phyloP scores from a whole-genome alignment of 2,888 invertebrate species.

The Gastracanthus pulcherrimus region DNA sequence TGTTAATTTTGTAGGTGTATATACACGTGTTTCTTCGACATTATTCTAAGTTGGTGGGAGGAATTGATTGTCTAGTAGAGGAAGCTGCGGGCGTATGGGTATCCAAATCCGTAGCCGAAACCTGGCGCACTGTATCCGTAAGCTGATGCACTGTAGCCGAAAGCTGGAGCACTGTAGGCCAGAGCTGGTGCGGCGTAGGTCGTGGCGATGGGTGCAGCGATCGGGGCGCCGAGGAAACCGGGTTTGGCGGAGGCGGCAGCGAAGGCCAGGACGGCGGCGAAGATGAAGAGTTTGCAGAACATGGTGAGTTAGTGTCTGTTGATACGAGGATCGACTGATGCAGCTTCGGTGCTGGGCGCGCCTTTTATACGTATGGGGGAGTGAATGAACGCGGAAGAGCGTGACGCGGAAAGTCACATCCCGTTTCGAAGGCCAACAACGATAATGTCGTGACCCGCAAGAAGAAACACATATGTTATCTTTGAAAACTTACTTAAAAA shows the following conservation, averaged over 20 bases:
- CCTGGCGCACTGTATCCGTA: neutral
- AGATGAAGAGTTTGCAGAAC: conserved; percentile 40
- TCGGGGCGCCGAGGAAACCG: conserved; percentile 1
- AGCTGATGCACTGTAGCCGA: neutral
- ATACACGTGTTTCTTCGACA: neutral
- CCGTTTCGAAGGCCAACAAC: neutral
- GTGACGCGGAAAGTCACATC: too few species aligned
- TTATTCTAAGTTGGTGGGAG: neutral
- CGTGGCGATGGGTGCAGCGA: neutral
- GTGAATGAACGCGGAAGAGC: neutral
- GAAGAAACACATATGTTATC: neutral
- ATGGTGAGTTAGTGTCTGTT: conserved; percentile 3
- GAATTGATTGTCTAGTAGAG: neutral
- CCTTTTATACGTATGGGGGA: conserved; percentile 5
- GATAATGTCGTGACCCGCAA: neutral
- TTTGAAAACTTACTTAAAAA: too few species aligned
- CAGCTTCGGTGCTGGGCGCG: neutral
- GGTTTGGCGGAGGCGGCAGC: conserved; percentile 25
- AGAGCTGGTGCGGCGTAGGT: neutral
- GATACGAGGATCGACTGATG: conserved; percentile 40
- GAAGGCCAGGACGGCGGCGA: conserved; percentile 23
- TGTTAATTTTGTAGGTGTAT: neutral
- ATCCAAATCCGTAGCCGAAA: neutral
- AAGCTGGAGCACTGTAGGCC: neutral
- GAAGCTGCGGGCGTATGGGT: neutral